These are phyloP conservation scores for Lagorchestes hirsutus DNA, from an alignment of 2,797 vertebrate genomes.

Conservation along the genomic window DNA sequence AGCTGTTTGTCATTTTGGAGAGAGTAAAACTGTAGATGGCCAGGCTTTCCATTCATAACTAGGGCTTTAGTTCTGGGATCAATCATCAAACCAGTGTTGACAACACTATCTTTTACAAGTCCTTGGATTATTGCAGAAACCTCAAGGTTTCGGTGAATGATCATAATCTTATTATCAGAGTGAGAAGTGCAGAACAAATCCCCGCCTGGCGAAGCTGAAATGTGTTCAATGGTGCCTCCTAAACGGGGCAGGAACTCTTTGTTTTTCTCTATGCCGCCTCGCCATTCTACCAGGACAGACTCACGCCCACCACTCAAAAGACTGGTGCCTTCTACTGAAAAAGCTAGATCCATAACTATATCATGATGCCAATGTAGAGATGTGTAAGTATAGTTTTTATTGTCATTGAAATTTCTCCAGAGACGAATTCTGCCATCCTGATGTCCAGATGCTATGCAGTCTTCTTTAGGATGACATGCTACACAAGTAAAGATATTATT, in stretches of 20 bases:
- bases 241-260: conserved; percentile 94
- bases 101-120: conserved; percentile 90
- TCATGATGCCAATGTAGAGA: conserved; percentile 95
- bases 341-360: conserved; percentile 91
- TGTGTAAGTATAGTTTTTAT: conserved; percentile 92
- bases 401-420: conserved; percentile 95
- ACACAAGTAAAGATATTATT: conserved; percentile 92
- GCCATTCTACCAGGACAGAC: conserved; percentile 96
- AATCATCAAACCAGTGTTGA: conserved; percentile 91
- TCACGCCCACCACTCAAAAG: conserved; percentile 95
- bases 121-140: conserved; percentile 94
- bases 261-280: conserved; percentile 86
- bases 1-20: conserved; percentile 94
- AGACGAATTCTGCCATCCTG: conserved; percentile 95
- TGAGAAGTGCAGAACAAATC: conserved; percentile 92
- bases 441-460: conserved; percentile 96
- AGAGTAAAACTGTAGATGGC: conserved; percentile 97
- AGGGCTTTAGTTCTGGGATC: conserved; percentile 95
- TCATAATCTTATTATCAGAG: conserved; percentile 93
- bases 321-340: conserved; percentile 92
- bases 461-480: conserved; percentile 93
- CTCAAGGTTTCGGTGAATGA: conserved; percentile 92
- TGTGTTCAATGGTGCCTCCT: conserved; percentile 92
- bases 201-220: conserved; percentile 91
- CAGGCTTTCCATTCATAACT: conserved; percentile 97